Base-by-base conservation (phyloP, 2,797 vertebrate species). In the Myotis planiceps region DNA sequence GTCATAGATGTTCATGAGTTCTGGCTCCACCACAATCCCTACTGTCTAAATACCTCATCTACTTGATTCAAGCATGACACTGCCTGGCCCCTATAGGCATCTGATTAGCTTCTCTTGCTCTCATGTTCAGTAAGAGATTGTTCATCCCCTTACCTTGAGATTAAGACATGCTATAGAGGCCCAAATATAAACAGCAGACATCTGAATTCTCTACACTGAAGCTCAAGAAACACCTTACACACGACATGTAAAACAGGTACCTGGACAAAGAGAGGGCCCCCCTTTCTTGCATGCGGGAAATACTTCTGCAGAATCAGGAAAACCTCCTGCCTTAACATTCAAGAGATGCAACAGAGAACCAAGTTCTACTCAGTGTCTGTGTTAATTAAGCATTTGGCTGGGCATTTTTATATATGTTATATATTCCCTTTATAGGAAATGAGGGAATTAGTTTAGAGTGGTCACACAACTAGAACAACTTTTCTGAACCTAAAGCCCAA, bases 351-450 rank as follows among this genome's bases (percentile, higher is more conserved):
- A 23, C 60, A 75, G 83, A 65, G 16, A 83, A 53, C n/a, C 74
- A 49, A 42, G 6, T 49, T 74, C 79, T 53, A 34, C 58, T 19
- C 16, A 47, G 47, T 27, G 39, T 32, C 68, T 74, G 7, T 79
- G 7, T 15, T 19, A 55, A 55, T 21, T 37, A 83, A 86, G 27
- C 27, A 76, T 34, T 5, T 12, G 9, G 18, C 21, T 6, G 6
- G 47, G 58, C 15, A 1, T 68, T 78, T 69, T 76, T 42, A 87
- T 21, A 39, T 37, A 32, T 14, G 72, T 65, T 45, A 45, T 25
- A 51, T 55, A 90, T 45, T 71, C 6, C 27, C 45, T 92, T 79
- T 13, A 71, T 3, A 84, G 72, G 34, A 86, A 93, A 89, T 5
- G 9, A 79, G 42, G 60, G 94, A 84, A 71, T 18, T 6, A 2